Evolutionary conservation across 2,888 invertebrate species (phyloP).

Genomic region (Tenthredo amoena): DNA sequence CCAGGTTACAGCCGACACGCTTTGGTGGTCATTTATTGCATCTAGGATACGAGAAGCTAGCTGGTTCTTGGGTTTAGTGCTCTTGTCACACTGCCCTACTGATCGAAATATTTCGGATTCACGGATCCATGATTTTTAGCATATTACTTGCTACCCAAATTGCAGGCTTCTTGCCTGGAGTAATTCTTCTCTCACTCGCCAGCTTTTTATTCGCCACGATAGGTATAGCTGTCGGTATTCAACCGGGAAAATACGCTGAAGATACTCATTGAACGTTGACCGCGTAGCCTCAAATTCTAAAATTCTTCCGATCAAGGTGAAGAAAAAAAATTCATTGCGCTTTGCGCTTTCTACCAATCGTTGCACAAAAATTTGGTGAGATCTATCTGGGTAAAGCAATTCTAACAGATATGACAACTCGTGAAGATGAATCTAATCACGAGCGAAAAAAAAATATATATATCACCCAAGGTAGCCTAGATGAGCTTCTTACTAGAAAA

Average conservation of each 20-base stretch:
- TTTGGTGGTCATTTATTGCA: slow-evolving; percentile 46
- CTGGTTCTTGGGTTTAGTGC: not conserved
- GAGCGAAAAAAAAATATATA: not conserved
- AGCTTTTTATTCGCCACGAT: not conserved
- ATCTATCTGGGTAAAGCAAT: not conserved
- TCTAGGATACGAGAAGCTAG: slow-evolving; percentile 28
- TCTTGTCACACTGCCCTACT: slow-evolving; percentile 48
- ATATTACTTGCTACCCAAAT: slow-evolving; percentile 5
- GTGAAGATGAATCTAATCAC: not conserved
- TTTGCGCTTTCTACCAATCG: not conserved
- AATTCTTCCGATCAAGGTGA: not conserved
- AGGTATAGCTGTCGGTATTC: not conserved
- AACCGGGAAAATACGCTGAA: not conserved
- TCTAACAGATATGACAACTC: not conserved
- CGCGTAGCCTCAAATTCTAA: slow-evolving; percentile 18
- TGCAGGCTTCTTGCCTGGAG: not conserved
- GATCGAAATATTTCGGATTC: slow-evolving; percentile 43
- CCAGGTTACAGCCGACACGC: slow-evolving; percentile 42
- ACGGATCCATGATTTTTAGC: slow-evolving; percentile 5
- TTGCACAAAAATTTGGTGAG: not conserved
- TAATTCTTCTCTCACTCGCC: not conserved
- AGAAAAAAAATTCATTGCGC: not conserved
- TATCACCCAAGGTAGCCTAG: not conserved
- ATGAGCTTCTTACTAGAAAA: not conserved
- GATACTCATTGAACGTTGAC: slow-evolving; percentile 36